These are phyloP conservation scores for Pipistrellus nathusii DNA, from an alignment of 2,797 vertebrate genomes.

Conservation along the genomic window DNA sequence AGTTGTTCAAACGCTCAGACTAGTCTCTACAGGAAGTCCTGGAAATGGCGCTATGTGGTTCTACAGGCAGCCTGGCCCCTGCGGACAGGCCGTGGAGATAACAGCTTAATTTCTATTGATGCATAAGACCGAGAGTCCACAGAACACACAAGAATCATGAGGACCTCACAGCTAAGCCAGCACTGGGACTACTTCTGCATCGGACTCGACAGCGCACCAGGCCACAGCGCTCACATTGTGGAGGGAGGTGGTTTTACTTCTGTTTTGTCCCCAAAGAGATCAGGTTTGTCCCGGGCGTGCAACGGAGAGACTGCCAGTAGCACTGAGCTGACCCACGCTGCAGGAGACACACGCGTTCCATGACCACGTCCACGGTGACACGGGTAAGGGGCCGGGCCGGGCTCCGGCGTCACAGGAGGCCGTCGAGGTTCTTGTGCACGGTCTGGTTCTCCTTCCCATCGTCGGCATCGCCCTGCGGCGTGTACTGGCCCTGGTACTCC, in stretches of 20 bases:
- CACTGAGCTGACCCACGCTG: conserved; percentile 89
- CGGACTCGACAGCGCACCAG: conserved; percentile 86
- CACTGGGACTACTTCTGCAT: conserved; percentile 58
- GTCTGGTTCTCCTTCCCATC: conserved; percentile 90
- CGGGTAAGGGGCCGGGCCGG: conserved; percentile 57
- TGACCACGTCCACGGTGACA: conserved; percentile 87
- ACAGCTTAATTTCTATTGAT: conserved; percentile 75
- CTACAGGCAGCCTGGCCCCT: conserved; percentile 74
- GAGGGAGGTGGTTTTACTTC: conserved; percentile 87
- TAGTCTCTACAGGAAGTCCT: conserved; percentile 81
- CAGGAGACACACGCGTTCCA: conserved; percentile 88
- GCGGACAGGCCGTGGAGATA: conserved; percentile 75
- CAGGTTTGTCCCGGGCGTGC: conserved; percentile 88
- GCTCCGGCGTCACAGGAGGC: conserved; percentile 90
- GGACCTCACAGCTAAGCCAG: conserved; percentile 83
- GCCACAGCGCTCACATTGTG: conserved; percentile 90
- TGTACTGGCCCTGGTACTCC: conserved; percentile 96
- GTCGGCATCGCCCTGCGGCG: conserved; percentile 89
- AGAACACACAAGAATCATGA: not conserved
- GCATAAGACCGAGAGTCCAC: conserved; percentile 80
- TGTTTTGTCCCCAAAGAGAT: conserved; percentile 85
- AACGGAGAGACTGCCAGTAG: conserved; percentile 87
- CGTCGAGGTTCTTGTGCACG: conserved; percentile 97
- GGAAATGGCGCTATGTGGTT: conserved; percentile 77
- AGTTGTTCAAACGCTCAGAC: conserved; percentile 79